These are phyloP conservation scores for Amphipyra berbera DNA, from an alignment of 2,888 invertebrate species.

Conservation along the genomic window DNA sequence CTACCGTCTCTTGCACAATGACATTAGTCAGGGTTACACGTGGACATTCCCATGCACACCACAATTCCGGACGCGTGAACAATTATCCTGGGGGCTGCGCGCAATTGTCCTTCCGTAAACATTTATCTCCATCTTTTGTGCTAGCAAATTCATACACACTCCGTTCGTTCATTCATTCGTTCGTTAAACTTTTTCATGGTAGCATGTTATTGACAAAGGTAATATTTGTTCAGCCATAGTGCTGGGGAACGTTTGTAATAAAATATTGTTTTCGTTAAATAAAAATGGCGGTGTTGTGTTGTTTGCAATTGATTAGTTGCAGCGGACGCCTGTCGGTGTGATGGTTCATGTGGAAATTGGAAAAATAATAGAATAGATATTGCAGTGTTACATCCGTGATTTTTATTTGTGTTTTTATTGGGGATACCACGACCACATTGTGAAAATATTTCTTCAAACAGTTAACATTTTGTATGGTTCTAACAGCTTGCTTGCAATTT, in stretches of 20 bases:
- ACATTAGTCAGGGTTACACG: constrained; percentile 49
- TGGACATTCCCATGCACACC: constrained; percentile 63
- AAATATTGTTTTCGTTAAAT: constrained; percentile 45
- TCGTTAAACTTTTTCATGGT: constrained; percentile 57
- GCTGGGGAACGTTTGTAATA: constrained; percentile 49
- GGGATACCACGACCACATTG: too few relatives aligned
- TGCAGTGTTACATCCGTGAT: constrained; percentile 14
- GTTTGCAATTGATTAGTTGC: constrained; percentile 52
- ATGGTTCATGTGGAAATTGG: constrained; percentile 41
- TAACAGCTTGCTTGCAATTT: too few relatives aligned
- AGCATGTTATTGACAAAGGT: constrained; percentile 61
- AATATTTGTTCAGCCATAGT: constrained; percentile 59
- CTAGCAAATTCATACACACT: constrained; percentile 40
- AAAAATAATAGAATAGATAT: constrained; percentile 41
- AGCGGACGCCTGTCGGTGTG: constrained; percentile 17
- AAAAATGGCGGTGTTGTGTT: constrained; percentile 36
- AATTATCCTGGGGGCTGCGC: constrained; percentile 69
- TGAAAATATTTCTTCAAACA: too few relatives aligned
- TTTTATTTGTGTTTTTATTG: constrained; percentile 24
- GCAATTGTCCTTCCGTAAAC: constrained; percentile 70
- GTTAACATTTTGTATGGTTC: too few relatives aligned
- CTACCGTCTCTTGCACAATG: too few relatives aligned
- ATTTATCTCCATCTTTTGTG: constrained; percentile 68
- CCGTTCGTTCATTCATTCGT: constrained; percentile 23
- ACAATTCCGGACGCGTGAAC: constrained; percentile 72